These are phyloP conservation scores for Alloplasta piceator DNA, from an alignment of 2,888 invertebrate species.

Conservation along the genomic window DNA sequence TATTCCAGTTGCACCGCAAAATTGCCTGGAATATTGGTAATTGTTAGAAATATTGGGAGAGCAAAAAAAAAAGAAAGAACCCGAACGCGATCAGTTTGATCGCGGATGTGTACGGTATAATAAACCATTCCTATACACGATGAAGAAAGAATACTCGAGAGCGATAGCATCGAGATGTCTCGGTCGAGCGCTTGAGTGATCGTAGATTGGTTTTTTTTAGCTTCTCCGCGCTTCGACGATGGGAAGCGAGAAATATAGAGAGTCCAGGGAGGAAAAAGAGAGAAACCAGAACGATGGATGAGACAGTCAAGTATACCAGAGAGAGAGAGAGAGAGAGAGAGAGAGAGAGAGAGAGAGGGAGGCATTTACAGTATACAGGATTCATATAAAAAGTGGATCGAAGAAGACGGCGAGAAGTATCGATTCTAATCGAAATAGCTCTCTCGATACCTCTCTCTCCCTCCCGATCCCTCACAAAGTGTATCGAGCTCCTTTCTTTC, in stretches of 20 bases:
- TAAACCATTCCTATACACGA: constrained; percentile 24
- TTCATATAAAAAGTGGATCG: not conserved
- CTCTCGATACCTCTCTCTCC: constrained; percentile 35
- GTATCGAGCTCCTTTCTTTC: constrained; percentile 37
- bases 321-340: constrained; percentile 30
- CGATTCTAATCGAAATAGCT: constrained; percentile 66
- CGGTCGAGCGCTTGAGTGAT: constrained; percentile 64
- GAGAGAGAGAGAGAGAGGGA: constrained; percentile 17
- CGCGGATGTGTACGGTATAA: too few species aligned
- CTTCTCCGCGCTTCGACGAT: constrained; percentile 47
- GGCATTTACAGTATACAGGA: not conserved
- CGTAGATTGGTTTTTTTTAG: constrained; percentile 62
- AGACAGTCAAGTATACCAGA: constrained; percentile 28
- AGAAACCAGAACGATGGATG: constrained; percentile 74
- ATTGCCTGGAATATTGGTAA: not conserved
- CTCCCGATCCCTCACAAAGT: not conserved
- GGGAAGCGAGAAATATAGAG: constrained; percentile 44
- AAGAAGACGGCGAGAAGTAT: constrained; percentile 61
- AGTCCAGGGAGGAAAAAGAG: constrained; percentile 72
- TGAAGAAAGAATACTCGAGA: constrained; percentile 58
- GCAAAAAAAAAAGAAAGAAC: too few species aligned
- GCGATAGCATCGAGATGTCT: constrained; percentile 64
- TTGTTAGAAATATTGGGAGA: not conserved
- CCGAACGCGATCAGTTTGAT: too few species aligned
- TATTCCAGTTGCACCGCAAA: not conserved